Percentiles rank a stretch among this genome's conserved stretches.
Conservation (phyloP, 1,140 invertebrate species). For the Atta colombica region DNA sequence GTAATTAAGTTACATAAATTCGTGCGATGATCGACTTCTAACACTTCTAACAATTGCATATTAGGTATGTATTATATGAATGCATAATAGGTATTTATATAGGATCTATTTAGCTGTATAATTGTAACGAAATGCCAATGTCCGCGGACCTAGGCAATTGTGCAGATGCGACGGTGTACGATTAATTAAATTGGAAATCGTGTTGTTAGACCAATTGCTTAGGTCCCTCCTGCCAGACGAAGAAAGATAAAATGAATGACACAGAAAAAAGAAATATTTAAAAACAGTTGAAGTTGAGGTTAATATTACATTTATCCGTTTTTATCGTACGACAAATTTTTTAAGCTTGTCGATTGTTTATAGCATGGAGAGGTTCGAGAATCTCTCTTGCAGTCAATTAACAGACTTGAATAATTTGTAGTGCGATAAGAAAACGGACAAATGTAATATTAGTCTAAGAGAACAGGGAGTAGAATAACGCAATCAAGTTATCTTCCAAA, state of each 20-base stretch:
- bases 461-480: conserved; percentile 64
- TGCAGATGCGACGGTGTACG: conserved; percentile 8
- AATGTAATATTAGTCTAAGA: neutral
- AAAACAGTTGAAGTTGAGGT: conserved; percentile 52
- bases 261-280: conserved; percentile 65
- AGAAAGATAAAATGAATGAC: conserved; percentile 69
- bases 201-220: conserved; percentile 73
- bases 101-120: conserved; percentile 86
- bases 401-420: no score
- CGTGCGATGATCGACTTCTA: conserved; percentile 83
- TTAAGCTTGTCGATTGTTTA: no score
- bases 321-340: no score
- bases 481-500: conserved; percentile 70
- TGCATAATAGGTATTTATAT: conserved; percentile 87
- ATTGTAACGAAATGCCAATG: conserved; percentile 86
- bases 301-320: no score
- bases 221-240: conserved; percentile 75
- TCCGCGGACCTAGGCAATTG: conserved; percentile 82
- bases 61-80: conserved; percentile 86
- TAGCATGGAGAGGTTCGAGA: no score
- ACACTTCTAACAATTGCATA: conserved; percentile 83
- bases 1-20: conserved; percentile 78
- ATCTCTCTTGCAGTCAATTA: no score
- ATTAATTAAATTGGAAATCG: conserved; percentile 70
- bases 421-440: no score